phyloP scores from a whole-genome alignment of 2,888 invertebrate genomes.

The Xanthorhoe designata region DNA sequence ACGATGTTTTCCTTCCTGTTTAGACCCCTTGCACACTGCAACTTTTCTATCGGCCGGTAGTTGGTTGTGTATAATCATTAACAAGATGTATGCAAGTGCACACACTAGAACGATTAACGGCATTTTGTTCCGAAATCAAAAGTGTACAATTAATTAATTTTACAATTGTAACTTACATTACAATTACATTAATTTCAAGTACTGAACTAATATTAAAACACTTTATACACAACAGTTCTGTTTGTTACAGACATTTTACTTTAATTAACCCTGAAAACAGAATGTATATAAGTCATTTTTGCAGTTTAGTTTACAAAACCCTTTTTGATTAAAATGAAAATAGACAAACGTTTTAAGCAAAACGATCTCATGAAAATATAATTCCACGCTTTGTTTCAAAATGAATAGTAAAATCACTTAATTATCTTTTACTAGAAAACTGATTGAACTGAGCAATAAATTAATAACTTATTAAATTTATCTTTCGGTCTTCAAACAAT shows the following conservation, averaged over 20 bases:
- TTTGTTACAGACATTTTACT: background rate
- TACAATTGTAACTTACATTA: no score
- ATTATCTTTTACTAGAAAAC: slow-evolving; percentile 3
- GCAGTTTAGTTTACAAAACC: background rate
- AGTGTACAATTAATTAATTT: no score
- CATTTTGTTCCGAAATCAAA: no score
- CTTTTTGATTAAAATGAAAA: background rate
- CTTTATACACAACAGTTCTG: background rate
- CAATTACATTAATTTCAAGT: no score
- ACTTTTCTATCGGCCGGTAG: no score
- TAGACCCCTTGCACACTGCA: background rate
- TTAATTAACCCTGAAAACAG: background rate
- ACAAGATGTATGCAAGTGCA: no score
- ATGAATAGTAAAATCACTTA: slow-evolving; percentile 4
- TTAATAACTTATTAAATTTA: slow-evolving; percentile 31
- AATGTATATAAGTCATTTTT: background rate
- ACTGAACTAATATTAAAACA: no score
- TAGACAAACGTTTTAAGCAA: background rate
- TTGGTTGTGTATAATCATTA: no score
- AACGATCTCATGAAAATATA: background rate
- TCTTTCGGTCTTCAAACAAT: slow-evolving; percentile 29
- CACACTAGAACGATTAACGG: no score
- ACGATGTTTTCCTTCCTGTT: background rate
- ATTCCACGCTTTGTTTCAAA: background rate
- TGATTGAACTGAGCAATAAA: slow-evolving; percentile 26